These are phyloP conservation scores for Stegodyphus mimosarum DNA, from an alignment of 1,140 invertebrate genomes.

Conservation along the genomic window DNA sequence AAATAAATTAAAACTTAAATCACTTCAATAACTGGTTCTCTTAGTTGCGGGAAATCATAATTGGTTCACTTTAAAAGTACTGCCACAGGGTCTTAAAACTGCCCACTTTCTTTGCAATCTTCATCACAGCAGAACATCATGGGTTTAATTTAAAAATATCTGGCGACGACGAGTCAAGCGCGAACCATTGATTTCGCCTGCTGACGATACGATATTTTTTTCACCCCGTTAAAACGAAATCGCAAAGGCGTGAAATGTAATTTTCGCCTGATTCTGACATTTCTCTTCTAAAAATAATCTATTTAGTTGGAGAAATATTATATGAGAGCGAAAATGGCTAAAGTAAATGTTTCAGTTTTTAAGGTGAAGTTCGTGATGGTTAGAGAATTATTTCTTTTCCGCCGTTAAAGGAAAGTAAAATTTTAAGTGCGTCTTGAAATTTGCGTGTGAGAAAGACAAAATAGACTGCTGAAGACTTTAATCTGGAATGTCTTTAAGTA, in stretches of 20 bases:
- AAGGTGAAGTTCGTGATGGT: too few relatives aligned
- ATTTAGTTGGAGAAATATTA: conserved; percentile 3
- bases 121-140: neutral
- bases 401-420: too few relatives aligned
- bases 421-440: too few relatives aligned
- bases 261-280: conserved; percentile 24
- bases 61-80: too few relatives aligned
- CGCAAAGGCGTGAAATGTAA: conserved; percentile 12
- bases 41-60: too few relatives aligned
- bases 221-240: neutral
- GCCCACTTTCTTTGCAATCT: neutral
- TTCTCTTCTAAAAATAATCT: conserved; percentile 22
- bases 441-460: too few relatives aligned
- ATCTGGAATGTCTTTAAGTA: too few relatives aligned
- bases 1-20: too few relatives aligned
- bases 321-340: neutral
- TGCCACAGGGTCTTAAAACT: neutral
- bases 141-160: conserved; percentile 1
- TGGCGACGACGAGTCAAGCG: neutral
- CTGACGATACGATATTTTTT: conserved; percentile 7
- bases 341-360: too few relatives aligned
- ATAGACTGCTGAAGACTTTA: too few relatives aligned
- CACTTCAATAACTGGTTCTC: too few relatives aligned
- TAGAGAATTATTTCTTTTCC: too few relatives aligned
- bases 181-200: neutral